These are phyloP conservation scores for Eulemur mongoz DNA, from an alignment of 2,797 vertebrate species.

Conservation along the genomic window DNA sequence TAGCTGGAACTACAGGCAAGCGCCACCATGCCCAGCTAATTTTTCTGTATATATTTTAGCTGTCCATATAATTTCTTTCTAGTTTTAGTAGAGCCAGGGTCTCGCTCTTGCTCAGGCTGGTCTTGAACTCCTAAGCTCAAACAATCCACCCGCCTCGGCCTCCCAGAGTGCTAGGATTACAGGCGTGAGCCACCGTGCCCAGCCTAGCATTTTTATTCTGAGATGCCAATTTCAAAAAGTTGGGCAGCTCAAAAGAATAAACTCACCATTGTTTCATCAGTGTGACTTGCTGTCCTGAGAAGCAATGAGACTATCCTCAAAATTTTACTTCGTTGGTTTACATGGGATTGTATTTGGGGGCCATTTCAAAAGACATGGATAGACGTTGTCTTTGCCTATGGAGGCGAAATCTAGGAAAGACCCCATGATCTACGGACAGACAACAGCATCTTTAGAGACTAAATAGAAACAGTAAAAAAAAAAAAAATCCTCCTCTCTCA, in stretches of 20 bases:
- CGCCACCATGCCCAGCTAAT: too few species aligned
- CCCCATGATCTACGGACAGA: background rate
- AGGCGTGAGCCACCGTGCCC: too few species aligned
- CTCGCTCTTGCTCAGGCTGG: too few species aligned
- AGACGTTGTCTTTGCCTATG: background rate
- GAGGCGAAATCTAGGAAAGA: background rate
- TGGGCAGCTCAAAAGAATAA: background rate
- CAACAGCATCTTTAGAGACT: background rate
- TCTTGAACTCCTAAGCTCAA: too few species aligned
- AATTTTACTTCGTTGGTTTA: background rate
- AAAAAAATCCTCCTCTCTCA: background rate
- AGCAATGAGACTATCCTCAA: background rate
- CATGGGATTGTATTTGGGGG: background rate
- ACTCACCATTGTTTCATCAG: background rate
- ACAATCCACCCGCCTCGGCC: too few species aligned
- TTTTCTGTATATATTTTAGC: too few species aligned
- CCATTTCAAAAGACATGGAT: background rate
- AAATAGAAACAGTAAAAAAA: background rate
- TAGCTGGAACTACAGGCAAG: too few species aligned
- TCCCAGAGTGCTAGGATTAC: too few species aligned
- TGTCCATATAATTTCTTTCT: too few species aligned
- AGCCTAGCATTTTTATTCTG: background rate
- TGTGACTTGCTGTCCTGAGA: background rate
- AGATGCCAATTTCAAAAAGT: constrained; percentile 5
- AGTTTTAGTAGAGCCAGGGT: too few species aligned